Conservation (phyloP, 1,140 invertebrate genomes). For the Centruroides vittatus region DNA sequence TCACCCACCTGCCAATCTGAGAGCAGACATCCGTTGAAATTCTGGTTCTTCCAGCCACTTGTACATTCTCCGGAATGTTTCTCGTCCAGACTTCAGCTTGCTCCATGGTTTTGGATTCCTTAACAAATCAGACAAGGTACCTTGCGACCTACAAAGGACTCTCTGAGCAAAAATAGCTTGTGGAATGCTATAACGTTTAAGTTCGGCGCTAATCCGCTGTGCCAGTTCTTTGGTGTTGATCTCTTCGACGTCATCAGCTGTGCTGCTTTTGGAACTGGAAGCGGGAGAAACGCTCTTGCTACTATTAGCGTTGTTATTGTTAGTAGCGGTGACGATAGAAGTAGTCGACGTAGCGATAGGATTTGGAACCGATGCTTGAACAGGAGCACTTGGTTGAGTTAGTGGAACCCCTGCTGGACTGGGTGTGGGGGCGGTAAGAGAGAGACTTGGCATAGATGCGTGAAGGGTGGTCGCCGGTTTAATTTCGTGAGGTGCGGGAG, state of each 20-base stretch:
- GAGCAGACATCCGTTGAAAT: conserved; percentile 97
- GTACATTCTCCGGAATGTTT: conserved; percentile 98
- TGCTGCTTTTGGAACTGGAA: conserved; percentile 9
- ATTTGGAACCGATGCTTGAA: conserved; percentile 27
- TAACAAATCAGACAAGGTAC: conserved; percentile 90
- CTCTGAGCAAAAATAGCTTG: conserved; percentile 99
- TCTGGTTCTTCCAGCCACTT: conserved; percentile 99
- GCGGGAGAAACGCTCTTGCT: conserved; percentile 4
- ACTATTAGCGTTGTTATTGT: conserved; percentile 28
- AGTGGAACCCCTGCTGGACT: conserved; percentile 6
- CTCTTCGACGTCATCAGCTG: conserved; percentile 65
- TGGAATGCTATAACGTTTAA: conserved; percentile 98
- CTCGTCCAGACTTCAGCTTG: conserved; percentile 95
- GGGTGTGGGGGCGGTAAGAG: conserved; percentile 8
- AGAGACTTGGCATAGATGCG: conserved; percentile 21
- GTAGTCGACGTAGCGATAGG: conserved; percentile 8
- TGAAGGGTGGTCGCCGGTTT: conserved; percentile 24
- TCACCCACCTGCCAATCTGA: conserved; percentile 88
- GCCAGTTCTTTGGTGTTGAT: conserved; percentile 99
- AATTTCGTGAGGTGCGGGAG: conserved; percentile 21
- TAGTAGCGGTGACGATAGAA: conserved; percentile 3
- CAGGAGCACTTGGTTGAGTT: conserved; percentile 33
- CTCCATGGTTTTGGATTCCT: conserved; percentile 99
- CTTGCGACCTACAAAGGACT: conserved; percentile 93
- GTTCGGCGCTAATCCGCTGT: conserved; percentile 92